Base-by-base conservation (phyloP, 2,888 invertebrate species). In the Galerucella pusilla region DNA sequence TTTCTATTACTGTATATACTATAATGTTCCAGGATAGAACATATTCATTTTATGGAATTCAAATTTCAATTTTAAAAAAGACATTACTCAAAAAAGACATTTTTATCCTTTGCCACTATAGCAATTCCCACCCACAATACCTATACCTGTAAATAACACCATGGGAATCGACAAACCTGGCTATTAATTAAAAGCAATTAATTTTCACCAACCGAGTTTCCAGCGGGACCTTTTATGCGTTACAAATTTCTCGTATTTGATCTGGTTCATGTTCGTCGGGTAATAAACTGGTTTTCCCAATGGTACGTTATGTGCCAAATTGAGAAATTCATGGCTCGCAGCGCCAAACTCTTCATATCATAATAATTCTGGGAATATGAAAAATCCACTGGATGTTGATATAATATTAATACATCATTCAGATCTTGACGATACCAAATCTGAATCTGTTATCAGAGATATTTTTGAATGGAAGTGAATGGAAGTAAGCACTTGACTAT, bases 181-280 rank as follows among this genome's bases (percentile, higher is more conserved):
- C 75, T 61, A 72, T 73, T 75, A 75, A 73, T 75, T 73, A 70
- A 75, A 75, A 70, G 75, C 75, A 70, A 75, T 75, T 70, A 75
- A 69, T 75, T 73, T 75, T 75, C 75, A 75, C 70, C 75, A 71
- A 63, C 61, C 63, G 63, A 75, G 63, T 73, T 75, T 67, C 73
- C 73, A 73, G 35, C 49, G 52, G 70, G 67, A 63, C 70, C 69
- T 69, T 75, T 70, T 63, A 73, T 71, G 70, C 70, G 70, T 67
- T 70, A 73, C 73, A 70, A 75, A 75, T 75, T 66, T 61, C 65
- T 73, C 73, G 63, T 70, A 75, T 75, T 75, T 75, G 70, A 75
- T 73, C 73, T 70, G 70, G 64, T 67, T 69, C 73, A 61, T 70
- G 73, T 75, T 75, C 20, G 16, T 14, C 14, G 68, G 35, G 72